Evolutionary conservation across 2,888 invertebrate genomes (phyloP).

Genomic region (Drosophila mimica): DNA sequence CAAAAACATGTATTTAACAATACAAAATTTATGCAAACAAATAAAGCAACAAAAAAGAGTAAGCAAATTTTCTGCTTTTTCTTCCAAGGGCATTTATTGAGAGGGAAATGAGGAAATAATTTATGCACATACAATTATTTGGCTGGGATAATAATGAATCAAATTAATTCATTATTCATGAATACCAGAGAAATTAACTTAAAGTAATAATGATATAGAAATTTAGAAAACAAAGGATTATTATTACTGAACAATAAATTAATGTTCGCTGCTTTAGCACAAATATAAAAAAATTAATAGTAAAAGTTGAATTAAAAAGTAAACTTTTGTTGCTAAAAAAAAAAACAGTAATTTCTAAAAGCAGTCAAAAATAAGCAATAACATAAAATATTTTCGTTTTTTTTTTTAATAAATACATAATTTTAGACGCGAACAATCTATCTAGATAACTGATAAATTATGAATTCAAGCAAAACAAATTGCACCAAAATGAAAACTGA

Average conservation of each 20-base stretch:
- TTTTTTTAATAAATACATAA: conserved; percentile 14
- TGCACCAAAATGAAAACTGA: conserved; percentile 29
- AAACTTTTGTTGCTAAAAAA: not conserved
- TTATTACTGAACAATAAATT: not conserved
- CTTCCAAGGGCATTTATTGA: not conserved
- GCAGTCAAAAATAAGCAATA: not conserved
- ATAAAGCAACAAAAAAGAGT: not conserved
- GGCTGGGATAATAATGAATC: not conserved
- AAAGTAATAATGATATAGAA: not conserved
- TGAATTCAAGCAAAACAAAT: conserved; percentile 24
- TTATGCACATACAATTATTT: not conserved
- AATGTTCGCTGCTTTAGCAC: not conserved
- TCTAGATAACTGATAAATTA: conserved; percentile 24
- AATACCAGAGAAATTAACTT: not conserved
- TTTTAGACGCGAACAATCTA: not conserved
- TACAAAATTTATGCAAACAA: not conserved
- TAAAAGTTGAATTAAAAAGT: not conserved
- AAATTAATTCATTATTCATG: not conserved
- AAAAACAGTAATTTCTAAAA: not conserved
- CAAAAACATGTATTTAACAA: not conserved
- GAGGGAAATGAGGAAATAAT: not conserved
- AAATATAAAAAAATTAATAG: not conserved
- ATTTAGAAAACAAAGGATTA: not conserved
- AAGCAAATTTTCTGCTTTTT: not conserved
- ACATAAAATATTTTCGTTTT: not conserved